Percentiles rank a stretch among this genome's conserved stretches.
Conservation (phyloP, 2,797 vertebrate species). For the Buceros bicornis region DNA sequence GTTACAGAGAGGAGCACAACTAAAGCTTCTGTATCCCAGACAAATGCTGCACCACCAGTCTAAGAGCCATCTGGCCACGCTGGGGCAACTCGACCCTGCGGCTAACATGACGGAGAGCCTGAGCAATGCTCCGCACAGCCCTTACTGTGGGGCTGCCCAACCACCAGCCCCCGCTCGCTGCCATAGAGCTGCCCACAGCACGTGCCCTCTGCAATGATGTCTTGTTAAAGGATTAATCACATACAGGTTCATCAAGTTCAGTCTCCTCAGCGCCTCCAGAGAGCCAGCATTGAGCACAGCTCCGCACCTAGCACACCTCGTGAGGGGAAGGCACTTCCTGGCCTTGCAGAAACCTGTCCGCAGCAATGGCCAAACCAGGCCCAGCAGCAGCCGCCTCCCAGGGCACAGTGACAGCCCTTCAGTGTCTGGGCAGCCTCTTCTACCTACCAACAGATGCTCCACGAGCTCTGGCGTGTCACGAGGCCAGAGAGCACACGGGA, state of each 20-base stretch:
- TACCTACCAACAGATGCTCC: background rate
- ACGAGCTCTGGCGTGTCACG: fast-evolving
- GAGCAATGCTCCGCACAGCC: fast-evolving
- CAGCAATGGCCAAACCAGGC: too few species aligned
- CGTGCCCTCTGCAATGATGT: fast-evolving
- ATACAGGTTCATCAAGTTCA: too few species aligned
- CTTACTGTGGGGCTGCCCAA: background rate
- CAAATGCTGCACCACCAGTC: background rate
- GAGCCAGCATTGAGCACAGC: background rate
- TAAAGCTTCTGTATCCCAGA: background rate
- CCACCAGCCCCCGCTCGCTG: fast-evolving
- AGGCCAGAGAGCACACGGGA: fast-evolving
- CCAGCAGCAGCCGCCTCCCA: too few species aligned
- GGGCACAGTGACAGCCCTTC: background rate
- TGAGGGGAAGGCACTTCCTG: fast-evolving
- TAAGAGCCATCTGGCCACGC: background rate
- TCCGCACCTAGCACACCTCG: background rate
- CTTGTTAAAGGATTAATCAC: background rate
- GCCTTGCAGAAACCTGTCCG: too few species aligned
- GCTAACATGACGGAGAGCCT: fast-evolving
- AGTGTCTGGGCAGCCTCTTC: background rate
- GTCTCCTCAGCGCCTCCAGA: background rate
- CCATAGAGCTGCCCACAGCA: background rate
- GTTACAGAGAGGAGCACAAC: background rate
- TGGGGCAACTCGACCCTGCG: background rate